Base-by-base conservation (phyloP, 2,113 vertebrate species). In the Gallinago paraguaiae region DNA sequence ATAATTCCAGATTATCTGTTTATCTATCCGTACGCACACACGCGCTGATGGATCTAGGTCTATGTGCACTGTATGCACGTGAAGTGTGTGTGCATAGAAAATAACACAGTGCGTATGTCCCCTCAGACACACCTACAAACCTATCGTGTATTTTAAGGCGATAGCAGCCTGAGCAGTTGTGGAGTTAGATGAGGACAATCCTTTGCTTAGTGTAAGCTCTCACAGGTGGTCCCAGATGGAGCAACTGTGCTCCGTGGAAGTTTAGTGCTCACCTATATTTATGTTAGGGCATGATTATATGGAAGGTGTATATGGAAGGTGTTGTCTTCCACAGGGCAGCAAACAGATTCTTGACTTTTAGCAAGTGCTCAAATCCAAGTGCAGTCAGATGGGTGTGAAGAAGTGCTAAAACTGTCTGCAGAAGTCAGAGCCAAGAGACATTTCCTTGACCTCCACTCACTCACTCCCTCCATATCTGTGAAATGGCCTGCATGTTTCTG, bases 101-200 rank as follows among this genome's bases (percentile, higher is more conserved):
- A 81, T 81, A 71, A 45, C 10, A 13, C 2, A 25, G 64, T 23
- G 22, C 3, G 0, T 54, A 4, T 18, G n/a, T 64, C 57, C 57
- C 16, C 17, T 20, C 45, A 6, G 2, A 51, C 17, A 13, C 15
- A 25, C 0, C 0, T 37, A 56, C 45, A 83, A 69, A 68, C 18
- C 37, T 30, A 28, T 14, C 74, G 15, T 22, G 43, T 69, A 14
- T 51, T 37, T 57, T 31, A 50, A 79, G 61, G 51, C 69, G 19
- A 35, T 53, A 45, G 46, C 51, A 57, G 53, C 33, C n/a, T 53
- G 60, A 77, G 75, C 14, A n/a, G 43, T 57, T 57, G 37, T 45
- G 48, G n/a, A 92, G 56, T 74, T 79, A 75, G 51, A 11, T 56
- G 35, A 82, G 64, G 71, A 81, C 60, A 60, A 30, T 59, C 45